Percentiles rank a stretch among this genome's conserved stretches.
Evolutionary conservation across 2,888 invertebrate genomes (phyloP).

Genomic region (Sisyra terminalis): DNA sequence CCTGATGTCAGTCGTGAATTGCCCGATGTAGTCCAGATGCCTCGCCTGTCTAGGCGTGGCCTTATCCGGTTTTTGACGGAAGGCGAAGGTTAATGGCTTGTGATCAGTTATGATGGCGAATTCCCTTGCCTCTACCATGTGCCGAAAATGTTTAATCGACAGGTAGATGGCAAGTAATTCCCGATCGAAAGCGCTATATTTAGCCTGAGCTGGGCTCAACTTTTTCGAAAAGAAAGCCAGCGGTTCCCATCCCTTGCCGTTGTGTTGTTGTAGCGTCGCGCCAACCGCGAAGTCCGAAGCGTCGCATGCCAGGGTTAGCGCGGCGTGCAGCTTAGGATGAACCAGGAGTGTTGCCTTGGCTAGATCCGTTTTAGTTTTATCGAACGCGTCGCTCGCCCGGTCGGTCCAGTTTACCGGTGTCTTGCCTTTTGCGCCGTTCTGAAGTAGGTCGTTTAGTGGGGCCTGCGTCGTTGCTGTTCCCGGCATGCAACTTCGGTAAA

Average conservation of each 20-base stretch:
- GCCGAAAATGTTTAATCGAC: conserved; percentile 17
- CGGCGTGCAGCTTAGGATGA: too few species aligned
- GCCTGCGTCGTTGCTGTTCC: conserved; percentile 4
- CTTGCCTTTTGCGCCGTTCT: conserved; percentile 14
- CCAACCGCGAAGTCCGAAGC: not conserved
- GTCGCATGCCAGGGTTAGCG: not conserved
- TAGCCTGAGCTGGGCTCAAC: conserved; percentile 15
- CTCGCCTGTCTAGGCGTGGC: too few species aligned
- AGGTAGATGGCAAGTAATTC: conserved; percentile 22
- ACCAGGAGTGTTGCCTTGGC: too few species aligned
- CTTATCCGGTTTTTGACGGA: too few species aligned
- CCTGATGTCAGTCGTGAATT: conserved; percentile 18
- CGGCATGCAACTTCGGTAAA: conserved; percentile 20
- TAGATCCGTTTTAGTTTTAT: not conserved
- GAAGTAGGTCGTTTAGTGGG: too few species aligned
- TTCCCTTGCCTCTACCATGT: conserved; percentile 21
- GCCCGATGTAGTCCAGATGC: too few species aligned
- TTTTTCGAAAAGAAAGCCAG: conserved; percentile 21
- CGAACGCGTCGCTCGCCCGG: not conserved
- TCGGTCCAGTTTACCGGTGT: conserved; percentile 12
- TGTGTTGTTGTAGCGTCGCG: conserved; percentile 5
- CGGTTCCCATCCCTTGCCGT: conserved; percentile 13
- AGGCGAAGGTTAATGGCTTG: conserved; percentile 9
- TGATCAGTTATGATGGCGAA: conserved; percentile 19
- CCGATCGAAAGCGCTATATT: not conserved